Percentiles rank a stretch among this genome's conserved stretches.
These are phyloP conservation scores for Choloepus didactylus DNA, from an alignment of 2,797 vertebrate species.

Conservation along the genomic window DNA sequence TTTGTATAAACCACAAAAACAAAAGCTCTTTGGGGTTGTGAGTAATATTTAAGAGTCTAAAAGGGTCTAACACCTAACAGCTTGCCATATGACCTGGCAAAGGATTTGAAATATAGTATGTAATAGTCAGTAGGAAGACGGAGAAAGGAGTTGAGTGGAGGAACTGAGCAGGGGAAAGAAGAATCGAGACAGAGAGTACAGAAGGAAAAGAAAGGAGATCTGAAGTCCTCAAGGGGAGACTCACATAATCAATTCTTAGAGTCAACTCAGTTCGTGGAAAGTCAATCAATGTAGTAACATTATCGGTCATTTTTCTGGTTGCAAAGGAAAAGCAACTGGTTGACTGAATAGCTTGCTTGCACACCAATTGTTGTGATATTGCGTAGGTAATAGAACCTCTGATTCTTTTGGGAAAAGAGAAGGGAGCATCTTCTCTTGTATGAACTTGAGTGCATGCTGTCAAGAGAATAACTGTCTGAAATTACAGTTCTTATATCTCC, in stretches of 20 bases:
- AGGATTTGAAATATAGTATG: not conserved
- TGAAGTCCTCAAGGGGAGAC: not conserved
- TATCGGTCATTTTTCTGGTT: not conserved
- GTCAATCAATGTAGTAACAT: not conserved
- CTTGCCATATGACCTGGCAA: not conserved
- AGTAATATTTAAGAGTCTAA: not conserved
- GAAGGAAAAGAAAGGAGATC: not conserved
- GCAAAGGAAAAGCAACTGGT: not conserved
- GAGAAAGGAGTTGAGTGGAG: not conserved
- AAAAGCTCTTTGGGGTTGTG: not conserved
- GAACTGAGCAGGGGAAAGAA: not conserved
- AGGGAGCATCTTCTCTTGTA: not conserved
- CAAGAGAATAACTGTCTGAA: conserved; percentile 76
- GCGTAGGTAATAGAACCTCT: not conserved
- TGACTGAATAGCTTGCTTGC: not conserved
- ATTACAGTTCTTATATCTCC: conserved; percentile 70
- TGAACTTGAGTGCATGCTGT: conserved; percentile 64
- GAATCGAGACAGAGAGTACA: not conserved
- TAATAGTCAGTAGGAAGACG: not conserved
- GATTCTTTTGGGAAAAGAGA: not conserved
- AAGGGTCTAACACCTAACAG: not conserved
- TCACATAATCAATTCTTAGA: not conserved
- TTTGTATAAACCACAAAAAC: not conserved
- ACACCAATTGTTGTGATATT: not conserved
- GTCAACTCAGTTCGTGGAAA: not conserved